phyloP scores from a whole-genome alignment of 2,797 vertebrate genomes.

The Sebastes ruberrimus region DNA sequence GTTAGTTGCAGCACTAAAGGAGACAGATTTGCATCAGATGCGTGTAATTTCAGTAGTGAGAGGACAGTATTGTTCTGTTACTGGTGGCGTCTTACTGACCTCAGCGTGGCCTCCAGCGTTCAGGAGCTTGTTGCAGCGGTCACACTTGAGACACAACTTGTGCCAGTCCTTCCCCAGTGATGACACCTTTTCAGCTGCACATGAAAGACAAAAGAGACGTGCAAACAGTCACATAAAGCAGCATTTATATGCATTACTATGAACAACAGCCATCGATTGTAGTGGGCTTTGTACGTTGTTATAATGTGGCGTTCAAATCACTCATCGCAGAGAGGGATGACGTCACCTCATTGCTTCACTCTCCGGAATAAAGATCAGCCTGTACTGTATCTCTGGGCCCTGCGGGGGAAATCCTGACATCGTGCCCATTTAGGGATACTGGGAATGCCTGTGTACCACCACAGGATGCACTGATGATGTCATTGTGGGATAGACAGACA shows the following conservation, averaged over 20 bases:
- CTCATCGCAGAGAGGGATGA: constrained; percentile 21
- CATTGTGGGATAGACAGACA: constrained; percentile 48
- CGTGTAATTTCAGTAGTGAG: too few species aligned
- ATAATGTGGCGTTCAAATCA: constrained; percentile 23
- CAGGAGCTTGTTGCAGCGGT: constrained; percentile 96
- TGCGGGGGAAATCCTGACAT: constrained; percentile 39
- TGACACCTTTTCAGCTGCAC: constrained; percentile 93
- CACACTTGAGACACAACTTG: constrained; percentile 96
- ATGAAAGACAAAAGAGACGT: constrained; percentile 34
- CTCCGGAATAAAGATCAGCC: constrained; percentile 44
- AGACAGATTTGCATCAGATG: neutral
- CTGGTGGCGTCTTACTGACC: constrained; percentile 78
- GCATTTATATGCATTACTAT: constrained; percentile 23
- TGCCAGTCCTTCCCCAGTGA: constrained; percentile 98
- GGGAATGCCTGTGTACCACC: constrained; percentile 52
- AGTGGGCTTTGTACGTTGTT: neutral
- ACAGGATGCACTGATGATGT: constrained; percentile 69
- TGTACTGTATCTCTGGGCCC: constrained; percentile 24
- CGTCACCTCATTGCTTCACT: constrained; percentile 42
- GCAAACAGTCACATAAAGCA: constrained; percentile 37
- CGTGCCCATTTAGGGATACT: constrained; percentile 25
- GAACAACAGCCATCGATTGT: constrained; percentile 23
- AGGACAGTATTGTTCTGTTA: neutral
- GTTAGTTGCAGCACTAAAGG: neutral
- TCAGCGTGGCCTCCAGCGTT: constrained; percentile 93